Evolutionary conservation across 2,888 invertebrate genomes (phyloP).

Genomic region (Vandiemenella viatica): DNA sequence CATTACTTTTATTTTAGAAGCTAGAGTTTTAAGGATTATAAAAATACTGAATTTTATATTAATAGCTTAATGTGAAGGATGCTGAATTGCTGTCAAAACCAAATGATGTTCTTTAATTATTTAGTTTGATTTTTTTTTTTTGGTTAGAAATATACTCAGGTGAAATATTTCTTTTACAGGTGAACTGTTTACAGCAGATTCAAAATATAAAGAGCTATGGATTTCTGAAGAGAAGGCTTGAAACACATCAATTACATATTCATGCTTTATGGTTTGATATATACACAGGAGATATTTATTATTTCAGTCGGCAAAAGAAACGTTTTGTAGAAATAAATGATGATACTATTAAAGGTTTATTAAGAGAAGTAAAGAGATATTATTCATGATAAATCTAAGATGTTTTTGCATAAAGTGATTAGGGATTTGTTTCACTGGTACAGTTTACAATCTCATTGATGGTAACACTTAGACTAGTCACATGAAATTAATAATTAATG

Average conservation of each 20-base stretch:
- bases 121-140: neutral
- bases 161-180: too few species aligned
- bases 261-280: slow-evolving; percentile 97
- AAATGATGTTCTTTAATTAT: neutral
- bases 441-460: too few species aligned
- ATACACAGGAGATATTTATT: slow-evolving; percentile 89
- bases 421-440: too few species aligned
- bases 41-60: too few species aligned
- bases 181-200: slow-evolving; percentile 79
- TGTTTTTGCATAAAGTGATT: too few species aligned
- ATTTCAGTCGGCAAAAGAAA: slow-evolving; percentile 78
- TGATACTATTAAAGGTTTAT: slow-evolving; percentile 52
- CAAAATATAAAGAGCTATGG: slow-evolving; percentile 88
- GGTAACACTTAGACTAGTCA: too few species aligned
- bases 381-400: slow-evolving; percentile 29
- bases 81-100: too few species aligned
- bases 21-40: too few species aligned
- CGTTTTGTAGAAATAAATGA: slow-evolving; percentile 77
- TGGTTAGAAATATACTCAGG: too few species aligned
- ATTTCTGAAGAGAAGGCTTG: slow-evolving; percentile 67
- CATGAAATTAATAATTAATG: too few species aligned
- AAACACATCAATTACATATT: slow-evolving; percentile 68
- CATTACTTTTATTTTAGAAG: too few species aligned
- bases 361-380: slow-evolving; percentile 61
- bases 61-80: too few species aligned